Base-by-base conservation (phyloP, 1,140 invertebrate species). In the Plutomurus gul region DNA sequence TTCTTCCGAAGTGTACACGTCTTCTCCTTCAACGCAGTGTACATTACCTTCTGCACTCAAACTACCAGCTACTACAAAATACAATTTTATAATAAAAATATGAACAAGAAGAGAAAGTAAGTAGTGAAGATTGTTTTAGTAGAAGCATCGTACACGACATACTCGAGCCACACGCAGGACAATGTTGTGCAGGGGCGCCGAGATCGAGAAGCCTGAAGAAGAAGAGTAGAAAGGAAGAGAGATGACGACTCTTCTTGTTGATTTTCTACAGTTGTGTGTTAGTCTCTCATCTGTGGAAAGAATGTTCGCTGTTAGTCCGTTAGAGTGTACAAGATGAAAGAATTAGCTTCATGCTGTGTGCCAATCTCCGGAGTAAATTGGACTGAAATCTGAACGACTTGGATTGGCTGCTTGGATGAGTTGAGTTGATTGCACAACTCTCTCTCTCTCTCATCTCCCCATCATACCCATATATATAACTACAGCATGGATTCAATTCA, bases 291-390 rank as follows among this genome's bases (percentile, higher is more conserved):
- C n/a, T n/a, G n/a, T n/a, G n/a, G n/a, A 65, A 27, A 5, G 16
- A 65, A 27, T 33, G 56, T 65, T 16, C 5, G 56, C 10, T 36
- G 30, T 25, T 33, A n/a, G 27, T 65, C 27, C n/a, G 27, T 65
- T 65, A 65, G 56, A 51, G 20, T 13, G 27, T 65, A 65, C 22
- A 65, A 65, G 56, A 65, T 65, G 56, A 65, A 65, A 65, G 56
- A 65, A 65, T 65, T 65, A 65, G 56, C 56, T 65, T 65, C 56
- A 65, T 65, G 56, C 56, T 65, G 56, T 65, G 56, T 65, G 56
- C 56, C 56, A 65, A 65, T 65, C 56, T 65, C 56, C 56, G 56
- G 56, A 65, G 56, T 65, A 65, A 65, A 65, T 65, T 65, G 56
- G 56, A 65, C 56, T 8, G 56, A 65, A 65, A 65, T 65, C 56